A percentile compares a stretch with the other conserved stretches of the same genome.
These are phyloP conservation scores for Hyles euphorbiae DNA, from an alignment of 1,140 invertebrate species.

Conservation along the genomic window DNA sequence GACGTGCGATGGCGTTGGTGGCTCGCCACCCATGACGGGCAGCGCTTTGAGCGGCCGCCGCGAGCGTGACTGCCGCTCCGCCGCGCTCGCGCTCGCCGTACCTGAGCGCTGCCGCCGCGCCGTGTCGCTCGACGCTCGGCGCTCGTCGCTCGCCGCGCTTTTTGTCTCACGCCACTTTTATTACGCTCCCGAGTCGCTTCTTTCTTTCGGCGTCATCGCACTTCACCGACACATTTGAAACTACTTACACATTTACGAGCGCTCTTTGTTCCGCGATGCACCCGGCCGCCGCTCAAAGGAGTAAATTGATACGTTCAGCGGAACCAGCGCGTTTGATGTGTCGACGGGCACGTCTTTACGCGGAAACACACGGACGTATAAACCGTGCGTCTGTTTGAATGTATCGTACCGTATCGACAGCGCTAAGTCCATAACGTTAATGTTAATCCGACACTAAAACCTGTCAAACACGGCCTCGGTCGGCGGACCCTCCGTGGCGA, in stretches of 20 bases:
- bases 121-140: conserved; percentile 30
- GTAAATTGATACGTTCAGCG: conserved; percentile 60
- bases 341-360: conserved; percentile 39
- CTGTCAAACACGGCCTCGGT: conserved; percentile 64
- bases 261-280: conserved; percentile 55
- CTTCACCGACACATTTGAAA: conserved; percentile 66
- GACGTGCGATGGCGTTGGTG: conserved; percentile 70
- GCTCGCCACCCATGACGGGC: conserved; percentile 81
- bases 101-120: conserved; percentile 40
- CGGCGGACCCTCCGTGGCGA: conserved; percentile 60
- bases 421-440: conserved; percentile 63
- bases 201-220: conserved; percentile 43
- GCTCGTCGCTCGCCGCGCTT: conserved; percentile 29
- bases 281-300: conserved; percentile 47
- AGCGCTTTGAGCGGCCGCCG: conserved; percentile 80
- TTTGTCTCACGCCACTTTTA: conserved; percentile 70
- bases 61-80: conserved; percentile 68
- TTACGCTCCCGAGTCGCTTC: conserved; percentile 54
- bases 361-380: conserved; percentile 13
- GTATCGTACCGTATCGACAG: conserved; percentile 57
- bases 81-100: conserved; percentile 26
- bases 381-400: conserved; percentile 14
- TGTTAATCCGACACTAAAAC: conserved; percentile 72
- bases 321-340: conserved; percentile 49
- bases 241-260: conserved; percentile 67